phyloP scores from a whole-genome alignment of 2,797 vertebrate genomes.

The Enteromius afrohamiltoni region DNA sequence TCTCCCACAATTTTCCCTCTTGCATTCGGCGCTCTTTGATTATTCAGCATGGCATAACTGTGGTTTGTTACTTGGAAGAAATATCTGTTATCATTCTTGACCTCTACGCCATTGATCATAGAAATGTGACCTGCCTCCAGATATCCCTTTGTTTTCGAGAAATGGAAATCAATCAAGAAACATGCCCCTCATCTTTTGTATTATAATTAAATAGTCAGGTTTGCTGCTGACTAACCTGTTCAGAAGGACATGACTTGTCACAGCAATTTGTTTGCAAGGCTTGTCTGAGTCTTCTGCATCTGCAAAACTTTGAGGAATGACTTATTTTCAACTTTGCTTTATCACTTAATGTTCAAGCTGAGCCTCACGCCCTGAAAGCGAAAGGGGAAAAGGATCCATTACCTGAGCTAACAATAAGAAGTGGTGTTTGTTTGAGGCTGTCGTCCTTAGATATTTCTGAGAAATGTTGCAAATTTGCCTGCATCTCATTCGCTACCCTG shows the following conservation, averaged over 20 bases:
- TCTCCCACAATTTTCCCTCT: background rate
- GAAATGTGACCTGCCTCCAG: constrained; percentile 1
- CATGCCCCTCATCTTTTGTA: constrained; percentile 5
- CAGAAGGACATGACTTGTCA: background rate
- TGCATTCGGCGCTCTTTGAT: background rate
- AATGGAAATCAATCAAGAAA: constrained; percentile 31
- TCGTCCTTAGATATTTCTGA: constrained; percentile 1
- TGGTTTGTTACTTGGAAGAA: background rate
- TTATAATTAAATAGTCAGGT: background rate
- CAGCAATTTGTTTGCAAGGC: background rate
- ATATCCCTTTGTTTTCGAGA: constrained; percentile 1
- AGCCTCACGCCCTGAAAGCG: background rate
- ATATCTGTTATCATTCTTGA: constrained; percentile 1
- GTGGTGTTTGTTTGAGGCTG: constrained; percentile 43
- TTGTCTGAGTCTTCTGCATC: background rate
- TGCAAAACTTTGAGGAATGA: constrained; percentile 17
- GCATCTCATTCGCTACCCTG: constrained; percentile 11
- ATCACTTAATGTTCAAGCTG: constrained; percentile 19
- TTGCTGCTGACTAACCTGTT: background rate
- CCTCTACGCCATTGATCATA: constrained; percentile 13
- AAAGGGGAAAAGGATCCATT: constrained; percentile 41
- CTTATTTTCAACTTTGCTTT: constrained; percentile 39
- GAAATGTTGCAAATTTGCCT: constrained; percentile 40
- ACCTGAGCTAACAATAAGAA: constrained; percentile 46
- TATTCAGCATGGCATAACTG: background rate